Conservation (phyloP, 92 coral and sea anemone species). For the Micromussa lordhowensis region DNA sequence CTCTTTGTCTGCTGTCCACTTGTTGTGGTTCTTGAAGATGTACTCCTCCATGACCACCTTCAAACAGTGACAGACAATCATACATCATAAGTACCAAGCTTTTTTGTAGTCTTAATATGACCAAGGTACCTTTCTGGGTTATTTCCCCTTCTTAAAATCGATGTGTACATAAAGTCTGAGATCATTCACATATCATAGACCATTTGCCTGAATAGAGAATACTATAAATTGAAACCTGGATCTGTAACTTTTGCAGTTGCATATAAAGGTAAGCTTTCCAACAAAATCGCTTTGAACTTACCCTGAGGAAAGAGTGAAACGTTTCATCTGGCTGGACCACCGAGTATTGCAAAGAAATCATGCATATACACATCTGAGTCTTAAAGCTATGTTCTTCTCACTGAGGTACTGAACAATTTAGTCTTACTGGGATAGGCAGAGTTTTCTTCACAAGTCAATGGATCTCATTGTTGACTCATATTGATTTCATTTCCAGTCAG, state of each 20-base stretch:
- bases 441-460: neutral
- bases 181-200: neutral
- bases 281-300: no score
- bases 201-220: neutral
- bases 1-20: slow-evolving; percentile 28
- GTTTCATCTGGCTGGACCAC: neutral
- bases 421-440: neutral
- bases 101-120: neutral
- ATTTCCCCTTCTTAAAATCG: no score
- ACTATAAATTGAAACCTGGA: neutral
- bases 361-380: neutral
- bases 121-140: neutral
- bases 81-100: neutral
- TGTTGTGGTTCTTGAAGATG: neutral
- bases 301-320: neutral
- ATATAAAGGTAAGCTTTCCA: neutral
- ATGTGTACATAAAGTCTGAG: neutral
- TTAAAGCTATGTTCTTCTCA: neutral
- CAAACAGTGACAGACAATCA: neutral
- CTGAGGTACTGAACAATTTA: no score
- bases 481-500: neutral
- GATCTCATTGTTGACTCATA: no score
- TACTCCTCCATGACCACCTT: slow-evolving; percentile 10
- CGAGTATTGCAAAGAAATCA: neutral
- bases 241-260: neutral